phyloP scores from a whole-genome alignment of 2,888 invertebrate species.

The Andrena praecox region DNA sequence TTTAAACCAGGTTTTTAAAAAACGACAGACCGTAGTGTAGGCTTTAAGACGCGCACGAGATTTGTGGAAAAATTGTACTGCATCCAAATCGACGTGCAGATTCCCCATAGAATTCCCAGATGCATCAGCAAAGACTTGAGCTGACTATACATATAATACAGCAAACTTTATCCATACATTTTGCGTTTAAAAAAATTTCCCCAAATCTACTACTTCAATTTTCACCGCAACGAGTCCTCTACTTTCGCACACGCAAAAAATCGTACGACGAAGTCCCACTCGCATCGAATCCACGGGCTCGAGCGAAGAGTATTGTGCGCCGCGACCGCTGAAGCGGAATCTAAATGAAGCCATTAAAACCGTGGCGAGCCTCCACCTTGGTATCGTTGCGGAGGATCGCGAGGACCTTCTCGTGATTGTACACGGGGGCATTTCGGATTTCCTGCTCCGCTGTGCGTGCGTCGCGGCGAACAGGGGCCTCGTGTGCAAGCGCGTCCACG shows the following conservation, averaged over 20 bases:
- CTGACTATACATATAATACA: too few relatives aligned
- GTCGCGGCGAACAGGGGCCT: slow-evolving; percentile 30
- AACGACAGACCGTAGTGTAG: too few relatives aligned
- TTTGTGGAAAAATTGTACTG: too few relatives aligned
- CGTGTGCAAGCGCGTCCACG: slow-evolving; percentile 18
- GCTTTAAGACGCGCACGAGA: too few relatives aligned
- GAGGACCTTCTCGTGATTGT: slow-evolving; percentile 56
- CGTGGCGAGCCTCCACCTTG: slow-evolving; percentile 34
- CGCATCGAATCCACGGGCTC: neutral
- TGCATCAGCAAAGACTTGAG: too few relatives aligned
- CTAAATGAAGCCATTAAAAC: slow-evolving; percentile 64
- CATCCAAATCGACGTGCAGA: too few relatives aligned
- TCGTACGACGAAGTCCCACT: neutral
- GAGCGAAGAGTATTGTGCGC: neutral
- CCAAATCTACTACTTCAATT: too few relatives aligned
- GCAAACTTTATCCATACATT: too few relatives aligned
- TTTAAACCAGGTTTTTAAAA: too few relatives aligned
- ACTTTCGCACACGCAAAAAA: neutral
- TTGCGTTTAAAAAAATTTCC: too few relatives aligned
- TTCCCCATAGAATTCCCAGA: too few relatives aligned
- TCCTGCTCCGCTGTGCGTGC: slow-evolving; percentile 49
- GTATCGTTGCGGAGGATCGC: slow-evolving; percentile 57
- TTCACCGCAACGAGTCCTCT: too few relatives aligned
- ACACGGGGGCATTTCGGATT: slow-evolving; percentile 59
- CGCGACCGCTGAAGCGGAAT: slow-evolving; percentile 36